These are phyloP conservation scores for Zapus hudsonius DNA, from an alignment of 2,113 vertebrate species.

Conservation along the genomic window DNA sequence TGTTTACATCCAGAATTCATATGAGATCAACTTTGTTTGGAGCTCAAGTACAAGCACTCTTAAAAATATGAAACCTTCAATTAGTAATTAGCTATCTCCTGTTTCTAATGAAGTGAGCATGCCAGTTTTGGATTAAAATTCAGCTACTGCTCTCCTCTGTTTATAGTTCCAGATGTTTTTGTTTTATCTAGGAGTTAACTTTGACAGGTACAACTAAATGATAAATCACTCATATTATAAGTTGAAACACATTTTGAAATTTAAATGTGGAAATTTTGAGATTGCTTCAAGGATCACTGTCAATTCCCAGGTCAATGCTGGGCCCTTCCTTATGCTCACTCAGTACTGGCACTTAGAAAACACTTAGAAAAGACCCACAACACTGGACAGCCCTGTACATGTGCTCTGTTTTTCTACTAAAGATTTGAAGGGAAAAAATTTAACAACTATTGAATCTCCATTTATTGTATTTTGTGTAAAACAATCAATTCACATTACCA, in stretches of 20 bases:
- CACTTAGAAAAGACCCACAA: constrained; percentile 71
- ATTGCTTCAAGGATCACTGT: constrained; percentile 83
- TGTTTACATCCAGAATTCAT: constrained; percentile 84
- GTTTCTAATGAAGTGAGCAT: constrained; percentile 88
- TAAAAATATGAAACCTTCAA: constrained; percentile 86
- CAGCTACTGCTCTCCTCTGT: constrained; percentile 85
- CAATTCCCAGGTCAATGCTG: constrained; percentile 82
- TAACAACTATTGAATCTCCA: constrained; percentile 65
- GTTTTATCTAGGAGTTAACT: constrained; percentile 89
- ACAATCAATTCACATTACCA: constrained; percentile 71
- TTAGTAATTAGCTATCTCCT: constrained; percentile 90
- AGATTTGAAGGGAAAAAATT: constrained; percentile 64
- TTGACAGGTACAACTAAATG: constrained; percentile 90
- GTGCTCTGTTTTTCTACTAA: constrained; percentile 76
- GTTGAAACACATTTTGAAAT: constrained; percentile 89
- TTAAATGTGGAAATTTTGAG: constrained; percentile 88
- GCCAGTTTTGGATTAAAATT: constrained; percentile 89
- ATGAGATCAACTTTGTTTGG: constrained; percentile 84
- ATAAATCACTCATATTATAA: constrained; percentile 91
- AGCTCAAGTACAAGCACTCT: constrained; percentile 81
- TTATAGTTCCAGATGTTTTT: constrained; percentile 92
- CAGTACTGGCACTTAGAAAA: constrained; percentile 80
- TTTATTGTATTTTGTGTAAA: constrained; percentile 70
- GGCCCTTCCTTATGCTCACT: constrained; percentile 71
- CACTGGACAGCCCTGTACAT: constrained; percentile 69